Evolutionary conservation across 2,888 invertebrate species (phyloP).

Genomic region (Cryptus viduatorius): DNA sequence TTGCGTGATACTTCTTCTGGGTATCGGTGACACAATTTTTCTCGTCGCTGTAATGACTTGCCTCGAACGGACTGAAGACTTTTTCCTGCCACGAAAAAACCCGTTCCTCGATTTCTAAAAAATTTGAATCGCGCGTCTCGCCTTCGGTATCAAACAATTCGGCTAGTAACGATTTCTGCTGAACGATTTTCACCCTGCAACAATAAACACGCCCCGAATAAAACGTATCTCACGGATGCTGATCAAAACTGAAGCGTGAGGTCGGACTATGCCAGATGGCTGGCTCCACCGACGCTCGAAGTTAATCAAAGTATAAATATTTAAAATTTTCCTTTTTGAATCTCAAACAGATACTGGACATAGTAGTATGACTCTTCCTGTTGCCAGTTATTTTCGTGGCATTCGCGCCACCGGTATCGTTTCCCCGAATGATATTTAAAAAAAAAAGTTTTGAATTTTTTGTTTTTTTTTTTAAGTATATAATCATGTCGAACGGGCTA

Average conservation of each 20-base stretch:
- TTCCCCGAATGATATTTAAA: constrained; percentile 15
- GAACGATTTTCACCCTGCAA: constrained; percentile 81
- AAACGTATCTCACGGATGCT: constrained; percentile 25
- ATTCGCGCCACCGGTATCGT: constrained; percentile 3
- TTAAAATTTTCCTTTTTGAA: constrained; percentile 46
- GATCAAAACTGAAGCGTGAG: neutral
- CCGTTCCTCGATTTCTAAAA: constrained; percentile 79
- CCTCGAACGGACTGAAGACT: constrained; percentile 88
- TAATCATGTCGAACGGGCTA: neutral
- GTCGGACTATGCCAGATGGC: constrained; percentile 59
- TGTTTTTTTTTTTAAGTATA: neutral
- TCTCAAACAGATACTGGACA: constrained; percentile 18
- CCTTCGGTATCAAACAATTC: constrained; percentile 81
- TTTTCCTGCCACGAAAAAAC: constrained; percentile 91
- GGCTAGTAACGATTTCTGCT: constrained; percentile 81
- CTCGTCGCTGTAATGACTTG: constrained; percentile 87
- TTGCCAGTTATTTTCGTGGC: constrained; percentile 59
- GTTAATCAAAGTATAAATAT: constrained; percentile 64
- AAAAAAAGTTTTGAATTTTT: constrained; percentile 26
- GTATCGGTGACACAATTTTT: constrained; percentile 88
- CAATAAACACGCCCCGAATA: constrained; percentile 70
- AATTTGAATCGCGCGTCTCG: constrained; percentile 81
- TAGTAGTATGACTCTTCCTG: constrained; percentile 5
- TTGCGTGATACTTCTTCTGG: constrained; percentile 87
- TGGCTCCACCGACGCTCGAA: constrained; percentile 4